These are phyloP conservation scores for Colletes gigas DNA, from an alignment of 1,140 invertebrate genomes.

Conservation along the genomic window DNA sequence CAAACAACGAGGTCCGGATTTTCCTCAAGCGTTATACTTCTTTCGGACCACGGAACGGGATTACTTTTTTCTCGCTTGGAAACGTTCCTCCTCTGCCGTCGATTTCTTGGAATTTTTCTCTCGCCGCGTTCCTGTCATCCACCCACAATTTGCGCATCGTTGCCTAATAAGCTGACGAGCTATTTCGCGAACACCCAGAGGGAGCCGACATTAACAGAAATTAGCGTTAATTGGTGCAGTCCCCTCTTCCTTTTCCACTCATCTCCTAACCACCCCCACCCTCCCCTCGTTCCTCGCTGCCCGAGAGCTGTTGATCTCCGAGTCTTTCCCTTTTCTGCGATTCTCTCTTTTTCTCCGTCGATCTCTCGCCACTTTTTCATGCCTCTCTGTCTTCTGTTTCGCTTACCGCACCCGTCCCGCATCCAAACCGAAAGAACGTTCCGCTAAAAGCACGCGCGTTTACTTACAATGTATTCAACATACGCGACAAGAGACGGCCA, in stretches of 20 bases:
- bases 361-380: neutral
- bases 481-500: slow-evolving; percentile 37
- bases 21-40: neutral
- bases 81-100: neutral
- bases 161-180: slow-evolving; percentile 47
- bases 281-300: neutral
- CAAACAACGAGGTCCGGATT: neutral
- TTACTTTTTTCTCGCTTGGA: slow-evolving; percentile 2
- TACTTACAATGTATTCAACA: slow-evolving; percentile 2
- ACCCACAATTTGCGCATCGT: slow-evolving; percentile 43
- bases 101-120: slow-evolving; percentile 12
- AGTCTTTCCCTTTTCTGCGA: slow-evolving; percentile 4
- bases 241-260: slow-evolving; percentile 18
- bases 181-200: slow-evolving; percentile 64
- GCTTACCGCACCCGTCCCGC: slow-evolving; percentile 45
- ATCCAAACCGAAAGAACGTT: slow-evolving; percentile 57
- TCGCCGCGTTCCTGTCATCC: neutral
- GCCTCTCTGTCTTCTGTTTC: slow-evolving; percentile 12
- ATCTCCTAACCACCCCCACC: neutral
- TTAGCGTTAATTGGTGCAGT: slow-evolving; percentile 78
- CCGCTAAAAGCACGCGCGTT: neutral
- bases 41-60: neutral
- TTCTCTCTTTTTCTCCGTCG: neutral
- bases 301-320: neutral
- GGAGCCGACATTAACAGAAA: slow-evolving; percentile 76